These are phyloP conservation scores for Apodemus speciosus DNA, from an alignment of 2,113 vertebrate species.

Conservation along the genomic window DNA sequence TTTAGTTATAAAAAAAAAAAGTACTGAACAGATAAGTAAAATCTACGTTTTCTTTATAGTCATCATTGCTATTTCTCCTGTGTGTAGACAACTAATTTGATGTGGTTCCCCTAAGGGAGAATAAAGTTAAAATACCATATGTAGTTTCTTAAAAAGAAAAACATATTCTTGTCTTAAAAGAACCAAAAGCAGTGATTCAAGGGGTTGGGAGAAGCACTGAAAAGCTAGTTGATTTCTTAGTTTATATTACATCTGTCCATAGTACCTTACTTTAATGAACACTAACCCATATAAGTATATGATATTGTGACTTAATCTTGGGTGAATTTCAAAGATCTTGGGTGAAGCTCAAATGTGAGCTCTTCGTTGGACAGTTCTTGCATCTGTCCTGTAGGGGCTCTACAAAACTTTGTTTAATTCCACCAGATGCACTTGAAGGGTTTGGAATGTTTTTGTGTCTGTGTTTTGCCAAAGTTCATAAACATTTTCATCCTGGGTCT, in stretches of 20 bases:
- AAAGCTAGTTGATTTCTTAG: slow-evolving; percentile 59
- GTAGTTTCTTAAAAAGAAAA: slow-evolving; percentile 63
- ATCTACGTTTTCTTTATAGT: slow-evolving; percentile 65
- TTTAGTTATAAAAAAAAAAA: slow-evolving; percentile 62
- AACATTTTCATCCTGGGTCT: slow-evolving; percentile 56
- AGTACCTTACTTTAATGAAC: slow-evolving; percentile 3
- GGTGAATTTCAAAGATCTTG: slow-evolving; percentile 56
- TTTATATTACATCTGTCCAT: slow-evolving; percentile 48
- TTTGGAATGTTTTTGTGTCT: background rate
- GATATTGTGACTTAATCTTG: slow-evolving; percentile 35
- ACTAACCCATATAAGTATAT: background rate
- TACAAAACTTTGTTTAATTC: slow-evolving; percentile 21
- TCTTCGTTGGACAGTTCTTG: slow-evolving; percentile 41
- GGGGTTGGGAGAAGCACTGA: background rate
- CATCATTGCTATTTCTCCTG: slow-evolving; percentile 74
- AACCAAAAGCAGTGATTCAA: slow-evolving; percentile 72
- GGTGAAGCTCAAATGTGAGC: slow-evolving; percentile 29
- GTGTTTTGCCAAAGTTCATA: slow-evolving; percentile 34
- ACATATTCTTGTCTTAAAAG: slow-evolving; percentile 77
- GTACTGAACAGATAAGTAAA: slow-evolving; percentile 74
- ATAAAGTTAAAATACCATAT: slow-evolving; percentile 75
- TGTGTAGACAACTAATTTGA: slow-evolving; percentile 78
- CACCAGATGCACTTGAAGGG: background rate
- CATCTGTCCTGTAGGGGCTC: background rate
- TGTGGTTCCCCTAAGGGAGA: slow-evolving; percentile 76